A percentile compares a stretch with the other conserved stretches of the same genome.
phyloP scores from a whole-genome alignment of 2,113 vertebrate species.

The Varanus salvator region DNA sequence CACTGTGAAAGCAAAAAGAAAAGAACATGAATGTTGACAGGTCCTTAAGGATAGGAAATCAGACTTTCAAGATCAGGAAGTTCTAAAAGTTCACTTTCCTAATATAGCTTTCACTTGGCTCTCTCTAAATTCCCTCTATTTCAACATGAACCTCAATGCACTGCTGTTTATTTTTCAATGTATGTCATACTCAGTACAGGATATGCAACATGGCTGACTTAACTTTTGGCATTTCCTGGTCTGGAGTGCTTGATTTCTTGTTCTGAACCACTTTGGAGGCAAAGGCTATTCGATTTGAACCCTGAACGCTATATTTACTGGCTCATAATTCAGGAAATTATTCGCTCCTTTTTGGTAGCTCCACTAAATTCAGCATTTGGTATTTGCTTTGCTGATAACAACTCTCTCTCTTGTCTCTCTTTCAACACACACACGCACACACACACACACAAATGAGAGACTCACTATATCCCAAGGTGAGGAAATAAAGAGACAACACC shows the following conservation, averaged over 20 bases:
- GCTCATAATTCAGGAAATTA: background rate
- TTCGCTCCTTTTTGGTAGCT: background rate
- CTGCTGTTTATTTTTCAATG: slow-evolving; percentile 8
- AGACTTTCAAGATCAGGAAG: slow-evolving; percentile 9
- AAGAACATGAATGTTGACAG: slow-evolving; percentile 21
- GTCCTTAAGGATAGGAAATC: slow-evolving; percentile 23
- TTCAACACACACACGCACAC: too few relatives aligned
- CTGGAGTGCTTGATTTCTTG: background rate
- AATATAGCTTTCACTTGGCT: slow-evolving; percentile 5
- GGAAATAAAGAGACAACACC: background rate
- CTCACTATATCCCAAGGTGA: background rate
- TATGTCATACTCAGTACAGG: slow-evolving; percentile 14
- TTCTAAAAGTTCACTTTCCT: slow-evolving; percentile 14
- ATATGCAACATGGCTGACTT: slow-evolving; percentile 14
- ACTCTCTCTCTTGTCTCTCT: too few relatives aligned
- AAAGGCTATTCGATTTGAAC: background rate
- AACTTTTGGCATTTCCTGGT: slow-evolving; percentile 34
- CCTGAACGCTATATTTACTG: background rate
- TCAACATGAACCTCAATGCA: background rate
- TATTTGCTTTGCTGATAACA: background rate
- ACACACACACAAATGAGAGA: background rate
- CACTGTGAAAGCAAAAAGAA: background rate
- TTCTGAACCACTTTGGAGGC: background rate
- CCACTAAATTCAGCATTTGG: background rate
- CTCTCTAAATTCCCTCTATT: background rate